Conservation (phyloP, 2,113 vertebrate genomes). For the Felis catus region F.catus_Fca126_mat1.0 CM031416.1:40399501-40400000, state of each 20-base stretch:
- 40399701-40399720: background rate
- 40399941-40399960: background rate
- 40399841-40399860: background rate
- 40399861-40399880: background rate
- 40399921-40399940: background rate
- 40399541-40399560: background rate
- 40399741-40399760: background rate
- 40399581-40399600: background rate
- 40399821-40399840: background rate
- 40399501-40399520: background rate
- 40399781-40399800: background rate
- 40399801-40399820: background rate
- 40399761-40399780: background rate
- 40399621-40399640: background rate
- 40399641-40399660: background rate
- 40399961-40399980: background rate
- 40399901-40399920: background rate
- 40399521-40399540: accelerated
- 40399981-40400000: background rate
- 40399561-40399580: background rate
- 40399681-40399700: background rate
- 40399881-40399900: background rate
- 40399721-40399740: background rate
- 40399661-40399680: accelerated
- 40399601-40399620: background rate